Evolutionary conservation across 2,888 invertebrate species (phyloP).

Genomic region (Plutella xylostella): DNA sequence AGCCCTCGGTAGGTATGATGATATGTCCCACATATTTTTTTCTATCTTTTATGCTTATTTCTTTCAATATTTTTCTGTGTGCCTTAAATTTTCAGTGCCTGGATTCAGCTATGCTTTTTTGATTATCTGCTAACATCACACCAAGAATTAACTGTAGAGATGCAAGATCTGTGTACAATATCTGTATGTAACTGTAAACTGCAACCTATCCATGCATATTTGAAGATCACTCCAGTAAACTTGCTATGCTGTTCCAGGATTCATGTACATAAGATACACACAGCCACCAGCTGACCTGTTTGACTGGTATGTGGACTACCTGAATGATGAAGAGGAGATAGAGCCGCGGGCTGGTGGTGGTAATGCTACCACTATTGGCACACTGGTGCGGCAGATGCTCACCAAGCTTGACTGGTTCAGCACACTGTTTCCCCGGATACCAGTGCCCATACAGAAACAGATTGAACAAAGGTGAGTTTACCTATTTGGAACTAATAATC

Average conservation of each 20-base stretch:
- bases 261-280: slow-evolving; percentile 90
- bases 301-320: slow-evolving; percentile 96
- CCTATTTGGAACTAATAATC: too few relatives aligned
- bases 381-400: slow-evolving; percentile 91
- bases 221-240: too few relatives aligned
- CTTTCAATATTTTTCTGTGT: too few relatives aligned
- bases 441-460: slow-evolving; percentile 96
- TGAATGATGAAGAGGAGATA: slow-evolving; percentile 96
- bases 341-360: slow-evolving; percentile 99
- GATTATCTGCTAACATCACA: too few relatives aligned
- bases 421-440: slow-evolving; percentile 97
- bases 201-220: too few relatives aligned
- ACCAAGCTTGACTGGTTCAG: slow-evolving; percentile 99
- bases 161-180: too few relatives aligned
- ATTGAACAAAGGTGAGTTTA: slow-evolving; percentile 77
- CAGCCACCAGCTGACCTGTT: slow-evolving; percentile 96
- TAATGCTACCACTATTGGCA: slow-evolving; percentile 91
- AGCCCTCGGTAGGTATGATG: slow-evolving; percentile 80
- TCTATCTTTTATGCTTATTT: neutral
- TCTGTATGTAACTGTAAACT: too few relatives aligned
- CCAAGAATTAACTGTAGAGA: too few relatives aligned
- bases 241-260: slow-evolving; percentile 49
- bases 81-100: too few relatives aligned
- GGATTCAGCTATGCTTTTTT: too few relatives aligned
- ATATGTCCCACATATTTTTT: neutral